Evolutionary conservation across 2,888 invertebrate species (phyloP), one percentile per base, ranked within the genome.

Genomic region (Melanostoma scalare): DNA sequence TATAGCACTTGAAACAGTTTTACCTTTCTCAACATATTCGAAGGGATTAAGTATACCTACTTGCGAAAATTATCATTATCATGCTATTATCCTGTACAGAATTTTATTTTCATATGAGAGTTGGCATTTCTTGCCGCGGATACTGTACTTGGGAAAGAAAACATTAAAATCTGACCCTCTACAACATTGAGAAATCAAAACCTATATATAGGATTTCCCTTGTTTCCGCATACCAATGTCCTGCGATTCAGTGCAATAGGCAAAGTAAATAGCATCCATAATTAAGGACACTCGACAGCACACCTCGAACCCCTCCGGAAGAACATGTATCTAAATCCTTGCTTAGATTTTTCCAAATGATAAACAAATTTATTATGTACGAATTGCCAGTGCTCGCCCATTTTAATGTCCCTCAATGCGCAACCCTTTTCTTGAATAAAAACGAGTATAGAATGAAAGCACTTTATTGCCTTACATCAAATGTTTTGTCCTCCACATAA

Each of bases 341-440:
- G 86, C 86, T 85, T 85, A 88, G 87, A 88, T 89, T 88, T 88
- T 87, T 88, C 86, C 86, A 87, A 89, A 89, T 89, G 89, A 89
- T 89, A 89, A 89, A 89, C 89, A 88, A 89, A 89, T 89, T 90
- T 89, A 90, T 89, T 89, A 89, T 89, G 89, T 89, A 89, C 88
- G 88, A 89, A 89, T 89, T 88, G 88, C 73, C 65, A 84, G 77
- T 60, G 72, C 69, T 71, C 79, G 65, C 50, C 73, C 69, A 77
- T 81, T 77, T 77, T 67, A 40, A 52, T 67, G 61, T 53, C 60
- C 38, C 65, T 74, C 44, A 42, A 9, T 20, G 36, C 40, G 9
- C 68, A 68, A 76, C 76, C 76, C 56, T 76, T 75, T 31, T 8
- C 38, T 52, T 42, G 20, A 20, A 20, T 9, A 6, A 40, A 9